phyloP scores from a whole-genome alignment of 2,797 vertebrate species.

The Cercopithecus diana region DNA sequence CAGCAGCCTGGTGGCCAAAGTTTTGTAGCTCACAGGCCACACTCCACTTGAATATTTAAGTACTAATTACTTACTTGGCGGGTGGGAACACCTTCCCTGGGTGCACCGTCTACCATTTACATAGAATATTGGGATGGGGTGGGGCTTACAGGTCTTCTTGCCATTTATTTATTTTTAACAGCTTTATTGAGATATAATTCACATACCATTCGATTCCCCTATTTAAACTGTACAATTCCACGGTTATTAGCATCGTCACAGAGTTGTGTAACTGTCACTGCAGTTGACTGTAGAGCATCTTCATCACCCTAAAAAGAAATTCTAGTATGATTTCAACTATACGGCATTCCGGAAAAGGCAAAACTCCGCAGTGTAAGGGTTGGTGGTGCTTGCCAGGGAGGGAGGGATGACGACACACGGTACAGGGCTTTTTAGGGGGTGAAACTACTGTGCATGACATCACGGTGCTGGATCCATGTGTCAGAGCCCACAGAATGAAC shows the following conservation, averaged over 20 bases:
- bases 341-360: background rate
- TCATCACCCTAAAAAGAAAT: background rate
- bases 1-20: background rate
- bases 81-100: background rate
- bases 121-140: background rate
- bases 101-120: rapidly evolving
- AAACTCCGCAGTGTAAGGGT: background rate
- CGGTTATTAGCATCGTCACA: background rate
- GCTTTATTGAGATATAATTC: background rate
- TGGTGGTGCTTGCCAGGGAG: background rate
- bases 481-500: background rate
- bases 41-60: background rate
- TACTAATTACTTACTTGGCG: background rate
- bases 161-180: background rate
- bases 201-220: background rate
- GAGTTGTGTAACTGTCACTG: background rate
- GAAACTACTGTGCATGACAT: background rate
- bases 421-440: background rate
- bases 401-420: background rate
- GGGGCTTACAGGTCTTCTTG: background rate
- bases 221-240: background rate
- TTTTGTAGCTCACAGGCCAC: background rate
- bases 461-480: background rate
- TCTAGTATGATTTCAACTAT: background rate
- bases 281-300: background rate